A percentile compares a stretch with the other conserved stretches of the same genome.
Conservation (phyloP, 1,140 invertebrate species). For the Oryctes rhinoceros region DNA sequence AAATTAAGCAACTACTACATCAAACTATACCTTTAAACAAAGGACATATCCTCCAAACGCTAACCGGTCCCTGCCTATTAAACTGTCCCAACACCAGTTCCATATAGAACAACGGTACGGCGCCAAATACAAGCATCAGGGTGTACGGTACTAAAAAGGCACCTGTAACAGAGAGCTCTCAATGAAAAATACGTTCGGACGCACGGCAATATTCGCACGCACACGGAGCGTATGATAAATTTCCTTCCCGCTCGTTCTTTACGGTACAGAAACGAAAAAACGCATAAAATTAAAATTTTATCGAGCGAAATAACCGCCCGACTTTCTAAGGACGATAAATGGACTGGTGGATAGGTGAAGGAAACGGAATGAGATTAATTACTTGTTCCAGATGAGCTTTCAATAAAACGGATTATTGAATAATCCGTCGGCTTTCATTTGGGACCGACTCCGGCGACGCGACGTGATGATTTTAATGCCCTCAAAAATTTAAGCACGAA, state of each 20-base stretch:
- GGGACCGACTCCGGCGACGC: not conserved
- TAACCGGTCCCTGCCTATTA: slow-evolving; percentile 80
- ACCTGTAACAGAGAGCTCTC: slow-evolving; percentile 59
- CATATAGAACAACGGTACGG: slow-evolving; percentile 86
- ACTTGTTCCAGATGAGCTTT: slow-evolving; percentile 33
- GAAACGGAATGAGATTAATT: not conserved
- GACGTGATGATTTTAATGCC: not conserved
- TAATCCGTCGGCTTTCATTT: slow-evolving; percentile 1
- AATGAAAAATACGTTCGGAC: not conserved
- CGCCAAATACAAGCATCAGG: slow-evolving; percentile 79
- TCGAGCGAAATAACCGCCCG: not conserved
- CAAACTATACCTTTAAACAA: slow-evolving; percentile 81
- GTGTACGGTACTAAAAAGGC: slow-evolving; percentile 76
- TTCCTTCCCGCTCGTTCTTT: not conserved
- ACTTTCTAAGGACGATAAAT: not conserved
- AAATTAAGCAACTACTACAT: no score
- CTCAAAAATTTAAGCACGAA: not conserved
- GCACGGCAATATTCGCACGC: not conserved
- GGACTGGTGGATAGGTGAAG: not conserved
- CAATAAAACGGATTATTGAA: slow-evolving; percentile 27
- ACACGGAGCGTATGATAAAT: not conserved
- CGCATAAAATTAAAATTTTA: slow-evolving; percentile 27
- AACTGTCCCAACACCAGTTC: slow-evolving; percentile 85
- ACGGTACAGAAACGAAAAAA: slow-evolving; percentile 6
- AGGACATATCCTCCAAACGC: slow-evolving; percentile 86